phyloP scores from a whole-genome alignment of 2,113 vertebrate species.

The Sminthopsis crassicaudata region DNA sequence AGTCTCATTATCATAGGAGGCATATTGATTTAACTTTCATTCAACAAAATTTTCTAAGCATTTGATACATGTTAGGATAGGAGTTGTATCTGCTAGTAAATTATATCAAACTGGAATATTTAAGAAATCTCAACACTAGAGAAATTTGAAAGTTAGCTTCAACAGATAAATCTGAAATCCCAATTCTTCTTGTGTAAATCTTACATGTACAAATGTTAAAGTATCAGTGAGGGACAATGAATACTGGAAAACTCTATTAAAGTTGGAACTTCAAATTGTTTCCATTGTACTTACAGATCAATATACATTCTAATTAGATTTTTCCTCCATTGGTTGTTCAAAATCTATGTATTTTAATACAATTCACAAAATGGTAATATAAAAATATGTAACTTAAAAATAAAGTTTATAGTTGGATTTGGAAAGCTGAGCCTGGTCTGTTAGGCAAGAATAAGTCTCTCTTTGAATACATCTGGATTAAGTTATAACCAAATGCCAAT shows the following conservation, averaged over 20 bases:
- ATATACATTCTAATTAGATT: neutral
- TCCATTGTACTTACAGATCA: conserved; percentile 18
- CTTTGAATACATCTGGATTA: conserved; percentile 18
- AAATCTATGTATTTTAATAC: neutral
- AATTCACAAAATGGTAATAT: neutral
- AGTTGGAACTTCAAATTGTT: neutral
- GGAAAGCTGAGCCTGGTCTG: neutral
- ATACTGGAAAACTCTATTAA: conserved; percentile 18
- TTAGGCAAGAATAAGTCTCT: neutral
- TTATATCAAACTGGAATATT: neutral
- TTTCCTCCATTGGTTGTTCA: neutral
- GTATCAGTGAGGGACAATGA: neutral
- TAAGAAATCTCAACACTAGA: neutral
- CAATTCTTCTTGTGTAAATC: neutral
- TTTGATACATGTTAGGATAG: neutral
- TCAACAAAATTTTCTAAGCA: neutral
- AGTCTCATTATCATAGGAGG: neutral
- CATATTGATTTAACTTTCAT: neutral
- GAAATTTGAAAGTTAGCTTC: conserved; percentile 16
- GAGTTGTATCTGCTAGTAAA: neutral
- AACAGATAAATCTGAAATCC: neutral
- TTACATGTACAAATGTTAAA: neutral
- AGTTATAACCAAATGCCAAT: conserved; percentile 1
- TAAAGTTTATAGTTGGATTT: neutral
- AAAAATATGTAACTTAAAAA: conserved; percentile 11